phyloP scores from a whole-genome alignment of 2,888 invertebrate species.

The Nomada flava region DNA sequence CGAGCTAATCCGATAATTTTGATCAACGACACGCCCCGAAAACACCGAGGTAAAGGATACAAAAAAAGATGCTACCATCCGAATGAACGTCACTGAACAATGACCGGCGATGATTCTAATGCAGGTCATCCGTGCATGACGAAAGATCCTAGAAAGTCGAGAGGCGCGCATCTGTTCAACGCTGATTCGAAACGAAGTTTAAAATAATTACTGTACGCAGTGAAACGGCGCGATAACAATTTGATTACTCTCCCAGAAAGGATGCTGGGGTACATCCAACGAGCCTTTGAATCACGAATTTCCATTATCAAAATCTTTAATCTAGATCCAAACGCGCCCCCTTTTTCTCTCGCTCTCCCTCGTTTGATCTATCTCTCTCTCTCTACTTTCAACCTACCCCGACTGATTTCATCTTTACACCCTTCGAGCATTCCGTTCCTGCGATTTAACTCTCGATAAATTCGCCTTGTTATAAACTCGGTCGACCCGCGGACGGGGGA shows the following conservation, averaged over 20 bases:
- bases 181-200: constrained; percentile 35
- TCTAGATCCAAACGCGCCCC: constrained; percentile 52
- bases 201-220: constrained; percentile 63
- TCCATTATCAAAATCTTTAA: constrained; percentile 65
- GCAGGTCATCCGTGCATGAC: constrained; percentile 24
- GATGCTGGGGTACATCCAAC: constrained; percentile 35
- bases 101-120: constrained; percentile 12
- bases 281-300: constrained; percentile 61
- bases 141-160: constrained; percentile 35
- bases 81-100: constrained; percentile 5
- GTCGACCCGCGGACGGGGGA: constrained; percentile 16
- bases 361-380: neutral
- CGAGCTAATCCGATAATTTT: constrained; percentile 37
- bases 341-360: neutral
- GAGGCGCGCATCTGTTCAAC: constrained; percentile 49
- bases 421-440: constrained; percentile 51
- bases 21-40: constrained; percentile 20
- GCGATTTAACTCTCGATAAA: constrained; percentile 66
- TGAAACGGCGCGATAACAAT: constrained; percentile 60
- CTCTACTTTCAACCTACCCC: constrained; percentile 44
- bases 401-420: constrained; percentile 64
- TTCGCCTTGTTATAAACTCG: constrained; percentile 62
- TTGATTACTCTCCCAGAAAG: constrained; percentile 61
- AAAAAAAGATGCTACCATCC: constrained; percentile 5
- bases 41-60: neutral